Evolutionary conservation across 2,888 invertebrate genomes (phyloP).

Genomic region (Noctua fimbriata): DNA sequence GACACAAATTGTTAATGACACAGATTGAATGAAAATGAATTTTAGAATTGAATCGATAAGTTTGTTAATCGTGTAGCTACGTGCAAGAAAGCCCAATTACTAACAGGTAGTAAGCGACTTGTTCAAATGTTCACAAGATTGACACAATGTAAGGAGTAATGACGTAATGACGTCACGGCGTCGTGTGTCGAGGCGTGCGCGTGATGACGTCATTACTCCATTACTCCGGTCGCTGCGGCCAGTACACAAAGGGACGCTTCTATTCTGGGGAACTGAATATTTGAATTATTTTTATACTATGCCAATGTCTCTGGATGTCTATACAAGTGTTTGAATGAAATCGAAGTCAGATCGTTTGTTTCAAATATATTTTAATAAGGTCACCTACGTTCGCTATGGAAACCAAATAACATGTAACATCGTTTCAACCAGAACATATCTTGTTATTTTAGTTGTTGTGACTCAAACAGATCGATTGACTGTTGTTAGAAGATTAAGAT

Average conservation of each 20-base stretch:
- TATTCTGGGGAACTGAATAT: background rate
- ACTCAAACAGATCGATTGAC: background rate
- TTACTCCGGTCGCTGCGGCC: background rate
- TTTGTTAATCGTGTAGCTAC: background rate
- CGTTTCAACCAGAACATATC: background rate
- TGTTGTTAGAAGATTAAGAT: background rate
- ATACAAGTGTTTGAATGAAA: background rate
- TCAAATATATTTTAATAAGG: background rate
- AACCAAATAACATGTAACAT: background rate
- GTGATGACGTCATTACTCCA: conserved; percentile 30
- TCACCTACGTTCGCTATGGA: background rate
- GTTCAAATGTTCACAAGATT: background rate
- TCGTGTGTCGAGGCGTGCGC: background rate
- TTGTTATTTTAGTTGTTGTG: background rate
- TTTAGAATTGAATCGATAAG: background rate
- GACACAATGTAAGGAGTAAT: too few relatives aligned
- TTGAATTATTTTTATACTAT: background rate
- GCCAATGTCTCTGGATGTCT: background rate
- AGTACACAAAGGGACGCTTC: background rate
- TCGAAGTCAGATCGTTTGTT: background rate
- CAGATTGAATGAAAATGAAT: background rate
- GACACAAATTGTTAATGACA: background rate
- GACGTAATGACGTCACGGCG: conserved; percentile 18
- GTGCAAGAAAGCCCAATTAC: background rate
- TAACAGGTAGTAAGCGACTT: background rate